These are phyloP conservation scores for Dallia pectoralis DNA, from an alignment of 2,797 vertebrate species.

Conservation along the genomic window DNA sequence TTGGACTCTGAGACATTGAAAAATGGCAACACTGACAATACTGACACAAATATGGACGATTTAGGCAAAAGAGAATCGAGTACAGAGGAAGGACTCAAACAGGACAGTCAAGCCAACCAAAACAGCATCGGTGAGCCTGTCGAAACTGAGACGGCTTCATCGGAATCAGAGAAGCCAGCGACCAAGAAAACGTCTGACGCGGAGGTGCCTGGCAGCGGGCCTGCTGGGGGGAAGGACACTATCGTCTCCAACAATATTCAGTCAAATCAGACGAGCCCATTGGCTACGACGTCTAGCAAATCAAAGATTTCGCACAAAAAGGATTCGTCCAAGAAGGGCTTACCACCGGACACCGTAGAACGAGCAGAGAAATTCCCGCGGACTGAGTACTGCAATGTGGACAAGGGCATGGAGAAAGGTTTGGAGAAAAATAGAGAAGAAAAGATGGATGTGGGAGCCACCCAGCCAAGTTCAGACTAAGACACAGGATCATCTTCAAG, in stretches of 20 bases:
- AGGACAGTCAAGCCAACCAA: constrained; percentile 27
- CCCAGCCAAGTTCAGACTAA: constrained; percentile 33
- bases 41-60: constrained; percentile 61
- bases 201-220: constrained; percentile 37
- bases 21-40: constrained; percentile 55
- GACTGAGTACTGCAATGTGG: constrained; percentile 62
- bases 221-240: constrained; percentile 38
- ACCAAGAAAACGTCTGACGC: constrained; percentile 60
- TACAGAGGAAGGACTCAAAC: constrained; percentile 34
- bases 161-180: constrained; percentile 39
- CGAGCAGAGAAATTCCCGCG: constrained; percentile 71
- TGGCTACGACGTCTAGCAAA: no score
- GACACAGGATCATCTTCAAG: constrained; percentile 50
- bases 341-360: constrained; percentile 34
- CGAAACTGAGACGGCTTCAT: constrained; percentile 46
- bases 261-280: constrained; percentile 44
- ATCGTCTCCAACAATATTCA: constrained; percentile 32
- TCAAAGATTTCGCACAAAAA: constrained; percentile 53
- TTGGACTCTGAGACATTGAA: constrained; percentile 40
- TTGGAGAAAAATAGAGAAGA: constrained; percentile 28
- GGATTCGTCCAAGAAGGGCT: constrained; percentile 40
- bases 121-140: constrained; percentile 43
- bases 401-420: constrained; percentile 39
- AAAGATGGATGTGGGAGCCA: constrained; percentile 59
- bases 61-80: constrained; percentile 44